Evolutionary conservation across 2,888 invertebrate species (phyloP).

Genomic region (Carabus problematicus): DNA sequence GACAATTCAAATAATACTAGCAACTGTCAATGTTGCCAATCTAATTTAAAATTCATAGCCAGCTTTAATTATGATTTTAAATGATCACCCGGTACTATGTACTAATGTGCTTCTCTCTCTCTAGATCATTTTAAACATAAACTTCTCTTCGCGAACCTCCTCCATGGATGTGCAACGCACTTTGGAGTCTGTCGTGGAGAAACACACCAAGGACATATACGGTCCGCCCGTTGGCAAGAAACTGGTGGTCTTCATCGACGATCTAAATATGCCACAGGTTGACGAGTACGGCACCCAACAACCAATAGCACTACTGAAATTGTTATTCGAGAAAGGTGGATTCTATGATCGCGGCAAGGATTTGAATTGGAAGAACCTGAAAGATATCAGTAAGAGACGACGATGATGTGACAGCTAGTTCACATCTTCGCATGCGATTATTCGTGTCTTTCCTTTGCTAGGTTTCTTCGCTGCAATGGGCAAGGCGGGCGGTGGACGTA

Average conservation of each 20-base stretch:
- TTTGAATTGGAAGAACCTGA: constrained; percentile 86
- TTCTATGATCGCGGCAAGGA: constrained; percentile 90
- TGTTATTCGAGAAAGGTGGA: constrained; percentile 87
- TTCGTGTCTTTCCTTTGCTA: too few species aligned
- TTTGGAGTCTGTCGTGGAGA: constrained; percentile 87
- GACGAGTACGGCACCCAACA: constrained; percentile 93
- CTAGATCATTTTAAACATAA: constrained; percentile 82
- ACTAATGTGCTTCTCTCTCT: background rate
- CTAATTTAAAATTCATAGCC: too few species aligned
- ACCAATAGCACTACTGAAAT: constrained; percentile 89
- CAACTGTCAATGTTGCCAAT: too few species aligned
- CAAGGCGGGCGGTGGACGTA: constrained; percentile 87
- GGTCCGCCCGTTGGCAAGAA: constrained; percentile 91
- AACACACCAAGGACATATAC: constrained; percentile 87
- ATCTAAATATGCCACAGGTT: constrained; percentile 93
- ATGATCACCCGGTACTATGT: too few species aligned
- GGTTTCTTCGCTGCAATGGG: constrained; percentile 86
- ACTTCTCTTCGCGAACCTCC: constrained; percentile 91
- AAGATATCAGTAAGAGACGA: constrained; percentile 73
- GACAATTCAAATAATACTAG: too few species aligned
- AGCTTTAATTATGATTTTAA: too few species aligned
- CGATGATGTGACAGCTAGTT: background rate
- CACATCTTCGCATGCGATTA: background rate
- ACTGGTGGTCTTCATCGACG: constrained; percentile 89
- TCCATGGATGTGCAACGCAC: constrained; percentile 90